Percentiles rank a stretch among this genome's conserved stretches.
Evolutionary conservation across 2,888 invertebrate species (phyloP).

Genomic region (Epirrhoe alternata): DNA sequence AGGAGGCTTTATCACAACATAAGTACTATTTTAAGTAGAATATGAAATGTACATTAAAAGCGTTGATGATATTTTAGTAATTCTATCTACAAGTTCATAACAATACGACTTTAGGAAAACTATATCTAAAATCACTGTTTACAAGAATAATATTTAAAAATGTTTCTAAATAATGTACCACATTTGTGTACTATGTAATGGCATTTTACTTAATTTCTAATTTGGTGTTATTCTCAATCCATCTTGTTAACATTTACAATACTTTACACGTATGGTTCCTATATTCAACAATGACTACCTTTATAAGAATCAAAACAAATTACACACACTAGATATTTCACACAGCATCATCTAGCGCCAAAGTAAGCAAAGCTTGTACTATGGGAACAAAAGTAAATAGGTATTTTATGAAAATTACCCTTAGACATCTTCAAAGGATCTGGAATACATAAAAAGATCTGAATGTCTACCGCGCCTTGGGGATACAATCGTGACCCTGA

Average conservation of each 20-base stretch:
- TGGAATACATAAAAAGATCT: too few relatives aligned
- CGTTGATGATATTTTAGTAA: slow-evolving; percentile 37
- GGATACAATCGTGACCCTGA: too few relatives aligned
- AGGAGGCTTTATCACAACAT: not conserved
- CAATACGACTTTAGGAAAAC: slow-evolving; percentile 21
- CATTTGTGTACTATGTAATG: slow-evolving; percentile 8
- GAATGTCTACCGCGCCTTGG: too few relatives aligned
- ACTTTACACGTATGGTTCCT: not conserved
- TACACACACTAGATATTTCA: too few relatives aligned
- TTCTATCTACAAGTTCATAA: slow-evolving; percentile 30
- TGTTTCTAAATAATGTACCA: slow-evolving; percentile 15
- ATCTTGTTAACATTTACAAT: slow-evolving; percentile 1
- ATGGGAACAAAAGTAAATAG: too few relatives aligned
- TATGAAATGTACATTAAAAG: slow-evolving; percentile 48
- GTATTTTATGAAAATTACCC: too few relatives aligned
- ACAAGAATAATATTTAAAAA: slow-evolving; percentile 28
- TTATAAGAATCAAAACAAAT: too few relatives aligned
- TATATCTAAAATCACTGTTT: slow-evolving; percentile 29
- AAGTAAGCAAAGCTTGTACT: too few relatives aligned
- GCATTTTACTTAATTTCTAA: slow-evolving; percentile 26
- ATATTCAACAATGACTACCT: not conserved
- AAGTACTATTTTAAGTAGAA: slow-evolving; percentile 15
- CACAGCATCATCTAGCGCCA: too few relatives aligned
- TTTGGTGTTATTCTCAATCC: slow-evolving; percentile 21
- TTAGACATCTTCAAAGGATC: too few relatives aligned